phyloP scores from a whole-genome alignment of 2,113 vertebrate species.

The Dunckerocampus dactyliophorus region DNA sequence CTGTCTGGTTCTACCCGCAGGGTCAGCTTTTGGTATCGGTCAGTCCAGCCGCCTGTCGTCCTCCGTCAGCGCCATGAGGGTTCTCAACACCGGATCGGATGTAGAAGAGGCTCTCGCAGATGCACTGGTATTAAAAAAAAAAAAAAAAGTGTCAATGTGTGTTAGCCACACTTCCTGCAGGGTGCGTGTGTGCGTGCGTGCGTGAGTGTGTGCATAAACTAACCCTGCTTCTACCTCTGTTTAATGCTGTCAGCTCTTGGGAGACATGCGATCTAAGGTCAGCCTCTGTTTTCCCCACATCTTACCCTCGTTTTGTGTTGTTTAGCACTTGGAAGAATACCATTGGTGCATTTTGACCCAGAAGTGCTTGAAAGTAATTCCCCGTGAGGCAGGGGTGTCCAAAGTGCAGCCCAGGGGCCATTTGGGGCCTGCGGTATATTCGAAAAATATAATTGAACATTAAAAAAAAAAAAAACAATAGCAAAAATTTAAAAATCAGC shows the following conservation, averaged over 20 bases:
- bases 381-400: too few relatives aligned
- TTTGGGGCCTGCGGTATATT: too few relatives aligned
- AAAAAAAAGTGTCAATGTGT: background rate
- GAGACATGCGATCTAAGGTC: slow-evolving; percentile 99
- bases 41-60: slow-evolving; percentile 89
- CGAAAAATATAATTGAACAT: too few relatives aligned
- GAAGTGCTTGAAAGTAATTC: background rate
- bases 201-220: slow-evolving; percentile 37
- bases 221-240: slow-evolving; percentile 68
- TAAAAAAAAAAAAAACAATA: too few relatives aligned
- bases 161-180: too few relatives aligned
- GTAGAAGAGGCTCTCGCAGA: slow-evolving; percentile 96
- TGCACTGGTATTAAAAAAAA: slow-evolving; percentile 79
- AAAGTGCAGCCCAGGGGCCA: too few relatives aligned
- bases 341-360: background rate
- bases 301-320: slow-evolving; percentile 34
- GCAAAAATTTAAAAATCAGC: too few relatives aligned
- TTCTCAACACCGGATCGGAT: slow-evolving; percentile 92
- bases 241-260: slow-evolving; percentile 97
- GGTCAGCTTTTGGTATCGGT: slow-evolving; percentile 85
- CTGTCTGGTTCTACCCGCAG: slow-evolving; percentile 51
- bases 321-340: background rate
- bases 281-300: slow-evolving; percentile 60
- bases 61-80: slow-evolving; percentile 94
- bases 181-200: too few relatives aligned